These are phyloP conservation scores for Platycnemis pennipes DNA, from an alignment of 2,888 invertebrate species.

Conservation along the genomic window DNA sequence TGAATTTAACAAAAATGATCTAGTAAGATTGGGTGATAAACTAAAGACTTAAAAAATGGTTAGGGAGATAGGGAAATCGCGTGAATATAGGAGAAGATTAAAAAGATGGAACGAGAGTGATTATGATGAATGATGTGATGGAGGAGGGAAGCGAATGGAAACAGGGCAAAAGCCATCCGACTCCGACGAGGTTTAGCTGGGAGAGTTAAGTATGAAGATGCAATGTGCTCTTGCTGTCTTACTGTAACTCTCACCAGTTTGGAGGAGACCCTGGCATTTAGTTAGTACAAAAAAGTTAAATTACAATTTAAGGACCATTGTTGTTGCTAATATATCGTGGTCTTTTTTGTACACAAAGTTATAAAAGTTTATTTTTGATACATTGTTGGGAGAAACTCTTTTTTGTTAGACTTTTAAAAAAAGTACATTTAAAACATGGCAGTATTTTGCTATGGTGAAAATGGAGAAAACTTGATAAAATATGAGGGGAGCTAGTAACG, in stretches of 20 bases:
- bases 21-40: constrained; percentile 68
- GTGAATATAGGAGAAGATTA: constrained; percentile 38
- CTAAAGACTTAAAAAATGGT: constrained; percentile 64
- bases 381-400: constrained; percentile 82
- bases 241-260: constrained; percentile 49
- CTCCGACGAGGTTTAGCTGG: constrained; percentile 54
- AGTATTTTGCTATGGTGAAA: constrained; percentile 69
- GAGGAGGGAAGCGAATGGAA: constrained; percentile 69
- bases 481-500: constrained; percentile 65
- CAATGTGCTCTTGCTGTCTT: constrained; percentile 42
- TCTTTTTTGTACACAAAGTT: constrained; percentile 72
- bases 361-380: constrained; percentile 85
- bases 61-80: constrained; percentile 60
- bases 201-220: constrained; percentile 66
- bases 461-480: constrained; percentile 68
- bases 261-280: constrained; percentile 71
- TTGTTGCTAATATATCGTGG: constrained; percentile 68
- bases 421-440: constrained; percentile 70
- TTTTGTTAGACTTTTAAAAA: constrained; percentile 81
- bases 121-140: constrained; percentile 40
- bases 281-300: constrained; percentile 74
- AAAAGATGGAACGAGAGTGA: constrained; percentile 47
- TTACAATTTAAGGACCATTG: constrained; percentile 72
- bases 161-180: constrained; percentile 70
- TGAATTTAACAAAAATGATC: constrained; percentile 66